Percentiles rank a stretch among this genome's conserved stretches.
phyloP scores from a whole-genome alignment of 2,113 vertebrate species.

The Myiozetetes cayanensis region DNA sequence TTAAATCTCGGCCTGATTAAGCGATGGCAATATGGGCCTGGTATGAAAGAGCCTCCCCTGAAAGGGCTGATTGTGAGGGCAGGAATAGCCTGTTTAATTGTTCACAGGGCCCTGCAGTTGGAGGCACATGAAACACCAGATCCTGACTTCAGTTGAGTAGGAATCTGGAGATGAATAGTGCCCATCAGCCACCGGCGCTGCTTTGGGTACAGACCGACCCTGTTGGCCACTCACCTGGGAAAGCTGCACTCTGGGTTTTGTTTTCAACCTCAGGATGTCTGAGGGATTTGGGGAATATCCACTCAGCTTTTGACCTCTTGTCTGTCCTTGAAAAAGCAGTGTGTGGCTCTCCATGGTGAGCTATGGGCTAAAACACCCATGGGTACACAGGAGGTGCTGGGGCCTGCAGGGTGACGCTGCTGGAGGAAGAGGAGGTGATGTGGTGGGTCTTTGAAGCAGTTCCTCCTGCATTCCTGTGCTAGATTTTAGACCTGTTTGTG shows the following conservation, averaged over 20 bases:
- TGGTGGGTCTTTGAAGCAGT: neutral
- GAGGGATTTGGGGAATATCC: neutral
- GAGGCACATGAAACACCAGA: neutral
- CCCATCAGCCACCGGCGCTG: neutral
- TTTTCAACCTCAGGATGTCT: neutral
- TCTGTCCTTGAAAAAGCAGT: neutral
- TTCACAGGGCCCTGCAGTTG: neutral
- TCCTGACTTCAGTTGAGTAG: neutral
- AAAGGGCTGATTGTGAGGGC: neutral
- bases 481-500: neutral
- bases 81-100: slow-evolving; percentile 9
- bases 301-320: neutral
- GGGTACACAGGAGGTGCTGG: neutral
- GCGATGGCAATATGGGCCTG: neutral
- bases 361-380: neutral
- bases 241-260: neutral
- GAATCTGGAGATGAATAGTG: neutral
- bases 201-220: neutral
- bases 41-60: neutral
- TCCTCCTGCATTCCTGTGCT: neutral
- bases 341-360: neutral
- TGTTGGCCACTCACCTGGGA: neutral
- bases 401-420: neutral
- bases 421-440: neutral
- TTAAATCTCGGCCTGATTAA: slow-evolving; percentile 54